Evolutionary conservation across 2,797 vertebrate species (phyloP).

Genomic region (Melanotaenia maccullochi): DNA sequence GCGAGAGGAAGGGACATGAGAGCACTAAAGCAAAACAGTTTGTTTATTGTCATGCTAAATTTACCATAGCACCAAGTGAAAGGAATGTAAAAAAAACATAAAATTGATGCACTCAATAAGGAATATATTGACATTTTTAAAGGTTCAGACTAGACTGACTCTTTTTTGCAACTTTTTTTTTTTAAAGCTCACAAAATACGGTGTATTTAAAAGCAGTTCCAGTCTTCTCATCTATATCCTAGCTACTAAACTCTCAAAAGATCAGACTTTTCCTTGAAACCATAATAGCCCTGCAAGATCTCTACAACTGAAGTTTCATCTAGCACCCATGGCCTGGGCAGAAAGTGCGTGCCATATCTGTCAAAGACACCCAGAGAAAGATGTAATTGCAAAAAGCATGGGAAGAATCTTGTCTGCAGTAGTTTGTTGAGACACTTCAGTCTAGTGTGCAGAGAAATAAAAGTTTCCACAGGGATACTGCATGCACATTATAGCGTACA

Average conservation of each 20-base stretch:
- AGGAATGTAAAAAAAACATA: slow-evolving; percentile 27
- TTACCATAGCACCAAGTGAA: slow-evolving; percentile 48
- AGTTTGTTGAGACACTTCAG: slow-evolving; percentile 34
- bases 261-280: slow-evolving; percentile 27
- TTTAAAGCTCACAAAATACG: neutral
- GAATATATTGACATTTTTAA: slow-evolving; percentile 20
- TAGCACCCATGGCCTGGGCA: neutral
- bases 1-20: slow-evolving; percentile 3
- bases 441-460: slow-evolving; percentile 32
- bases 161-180: neutral
- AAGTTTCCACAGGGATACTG: slow-evolving; percentile 59
- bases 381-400: slow-evolving; percentile 7
- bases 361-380: slow-evolving; percentile 12
- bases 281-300: slow-evolving; percentile 14
- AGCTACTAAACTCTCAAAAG: slow-evolving; percentile 24
- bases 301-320: slow-evolving; percentile 14
- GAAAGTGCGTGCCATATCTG: slow-evolving; percentile 4
- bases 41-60: slow-evolving; percentile 74
- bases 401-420: slow-evolving; percentile 28
- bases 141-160: neutral
- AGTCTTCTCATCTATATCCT: neutral
- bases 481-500: slow-evolving; percentile 47
- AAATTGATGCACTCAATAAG: slow-evolving; percentile 34
- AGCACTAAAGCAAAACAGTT: slow-evolving; percentile 63
- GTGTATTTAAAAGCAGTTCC: neutral